Conservation (phyloP, 2,113 vertebrate genomes). For the Antechinus stuartii region DNA sequence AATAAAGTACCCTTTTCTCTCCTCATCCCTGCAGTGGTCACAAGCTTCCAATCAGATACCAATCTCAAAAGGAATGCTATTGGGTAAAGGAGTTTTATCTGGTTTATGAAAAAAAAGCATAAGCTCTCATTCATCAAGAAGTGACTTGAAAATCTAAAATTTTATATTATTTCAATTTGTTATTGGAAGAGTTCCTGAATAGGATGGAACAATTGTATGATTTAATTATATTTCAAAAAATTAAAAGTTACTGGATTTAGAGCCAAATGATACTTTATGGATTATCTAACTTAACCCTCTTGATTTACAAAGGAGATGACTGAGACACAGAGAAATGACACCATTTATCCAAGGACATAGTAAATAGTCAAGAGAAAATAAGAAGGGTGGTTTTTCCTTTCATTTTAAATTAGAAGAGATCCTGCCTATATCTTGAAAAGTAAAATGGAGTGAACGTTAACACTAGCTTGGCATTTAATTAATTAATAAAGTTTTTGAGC, state of each 20-base stretch:
- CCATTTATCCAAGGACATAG: neutral
- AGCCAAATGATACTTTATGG: neutral
- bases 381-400: neutral
- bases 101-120: neutral
- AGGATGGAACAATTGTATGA: neutral
- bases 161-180: neutral
- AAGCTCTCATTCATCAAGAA: neutral
- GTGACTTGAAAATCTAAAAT: neutral
- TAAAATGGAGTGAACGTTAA: neutral
- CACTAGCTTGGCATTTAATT: neutral
- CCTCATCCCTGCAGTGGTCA: neutral
- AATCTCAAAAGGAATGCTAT: neutral
- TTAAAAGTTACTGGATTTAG: neutral
- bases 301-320: neutral
- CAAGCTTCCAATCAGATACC: neutral
- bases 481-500: neutral
- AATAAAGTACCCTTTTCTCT: neutral
- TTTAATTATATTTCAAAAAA: neutral
- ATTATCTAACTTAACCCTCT: neutral
- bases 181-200: neutral
- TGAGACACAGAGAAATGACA: neutral
- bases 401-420: neutral
- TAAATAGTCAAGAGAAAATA: neutral
- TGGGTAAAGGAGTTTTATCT: neutral
- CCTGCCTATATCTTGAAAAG: neutral